phyloP scores from a whole-genome alignment of 2,888 invertebrate genomes.

The Argyra leucocephala region DNA sequence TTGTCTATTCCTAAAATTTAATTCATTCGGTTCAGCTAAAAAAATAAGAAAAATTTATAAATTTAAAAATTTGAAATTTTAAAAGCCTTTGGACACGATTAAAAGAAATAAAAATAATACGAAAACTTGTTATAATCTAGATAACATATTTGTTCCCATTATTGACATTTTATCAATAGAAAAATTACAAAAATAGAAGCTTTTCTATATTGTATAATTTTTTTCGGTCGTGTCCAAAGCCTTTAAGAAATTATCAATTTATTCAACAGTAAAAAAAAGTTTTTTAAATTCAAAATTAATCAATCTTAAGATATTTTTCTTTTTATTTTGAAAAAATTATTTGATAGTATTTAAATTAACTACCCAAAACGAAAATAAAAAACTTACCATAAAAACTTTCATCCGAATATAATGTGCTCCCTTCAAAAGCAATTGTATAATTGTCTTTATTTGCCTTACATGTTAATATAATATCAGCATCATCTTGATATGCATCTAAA shows the following conservation, averaged over 20 bases:
- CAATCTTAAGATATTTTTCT: too few species aligned
- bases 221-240: too few species aligned
- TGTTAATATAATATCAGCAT: slow-evolving; percentile 78
- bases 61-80: not conserved
- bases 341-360: not conserved
- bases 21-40: slow-evolving; percentile 38
- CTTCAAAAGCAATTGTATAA: slow-evolving; percentile 90
- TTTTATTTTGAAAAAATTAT: not conserved
- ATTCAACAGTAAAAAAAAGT: too few species aligned
- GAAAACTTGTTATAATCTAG: too few species aligned
- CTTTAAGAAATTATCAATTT: too few species aligned
- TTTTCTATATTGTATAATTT: too few species aligned
- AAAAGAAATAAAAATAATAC: too few species aligned
- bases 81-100: not conserved
- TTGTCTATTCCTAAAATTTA: slow-evolving; percentile 37
- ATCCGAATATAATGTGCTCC: slow-evolving; percentile 77
- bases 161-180: too few species aligned
- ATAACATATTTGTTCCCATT: too few species aligned
- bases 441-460: slow-evolving; percentile 90
- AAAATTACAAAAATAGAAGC: too few species aligned
- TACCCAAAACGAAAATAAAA: not conserved
- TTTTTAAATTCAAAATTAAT: too few species aligned
- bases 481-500: slow-evolving; percentile 64
- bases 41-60: slow-evolving; percentile 5
- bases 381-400: slow-evolving; percentile 61